phyloP scores from a whole-genome alignment of 2,113 vertebrate species.

The Sapajus apella region DNA sequence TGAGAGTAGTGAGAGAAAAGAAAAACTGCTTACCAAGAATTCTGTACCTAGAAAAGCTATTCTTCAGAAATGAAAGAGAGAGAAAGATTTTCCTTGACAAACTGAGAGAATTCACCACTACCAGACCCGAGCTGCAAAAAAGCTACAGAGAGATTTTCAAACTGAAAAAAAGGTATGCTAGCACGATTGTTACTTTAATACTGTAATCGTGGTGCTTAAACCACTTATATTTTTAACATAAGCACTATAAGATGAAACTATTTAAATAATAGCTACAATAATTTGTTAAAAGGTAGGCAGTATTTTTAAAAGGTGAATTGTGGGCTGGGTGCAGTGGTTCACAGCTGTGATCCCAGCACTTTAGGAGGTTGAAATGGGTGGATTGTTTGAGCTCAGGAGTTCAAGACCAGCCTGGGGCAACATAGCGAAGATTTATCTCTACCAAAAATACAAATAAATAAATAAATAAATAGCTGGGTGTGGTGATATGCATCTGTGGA shows the following conservation, averaged over 20 bases:
- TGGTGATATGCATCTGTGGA: too few relatives aligned
- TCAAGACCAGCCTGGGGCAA: too few relatives aligned
- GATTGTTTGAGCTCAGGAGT: too few relatives aligned
- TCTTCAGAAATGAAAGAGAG: not conserved
- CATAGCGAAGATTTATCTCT: too few relatives aligned
- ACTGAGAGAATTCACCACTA: not conserved
- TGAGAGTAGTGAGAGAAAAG: not conserved
- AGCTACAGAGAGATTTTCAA: not conserved
- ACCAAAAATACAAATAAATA: too few relatives aligned
- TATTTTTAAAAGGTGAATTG: not conserved
- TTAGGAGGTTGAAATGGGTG: too few relatives aligned
- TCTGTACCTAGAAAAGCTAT: not conserved
- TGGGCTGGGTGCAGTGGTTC: not conserved
- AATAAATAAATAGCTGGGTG: too few relatives aligned
- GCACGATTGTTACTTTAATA: not conserved
- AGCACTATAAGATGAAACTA: not conserved
- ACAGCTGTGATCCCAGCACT: too few relatives aligned
- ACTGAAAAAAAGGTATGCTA: not conserved
- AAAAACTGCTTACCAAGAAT: not conserved
- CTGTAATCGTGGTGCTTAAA: not conserved
- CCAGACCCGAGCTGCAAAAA: not conserved
- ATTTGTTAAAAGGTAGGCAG: not conserved
- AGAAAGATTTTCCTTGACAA: not conserved
- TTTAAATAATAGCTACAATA: not conserved
- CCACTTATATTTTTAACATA: not conserved